These are phyloP conservation scores for Oostethus manadensis DNA, from an alignment of 2,113 vertebrate species.

Conservation along the genomic window DNA sequence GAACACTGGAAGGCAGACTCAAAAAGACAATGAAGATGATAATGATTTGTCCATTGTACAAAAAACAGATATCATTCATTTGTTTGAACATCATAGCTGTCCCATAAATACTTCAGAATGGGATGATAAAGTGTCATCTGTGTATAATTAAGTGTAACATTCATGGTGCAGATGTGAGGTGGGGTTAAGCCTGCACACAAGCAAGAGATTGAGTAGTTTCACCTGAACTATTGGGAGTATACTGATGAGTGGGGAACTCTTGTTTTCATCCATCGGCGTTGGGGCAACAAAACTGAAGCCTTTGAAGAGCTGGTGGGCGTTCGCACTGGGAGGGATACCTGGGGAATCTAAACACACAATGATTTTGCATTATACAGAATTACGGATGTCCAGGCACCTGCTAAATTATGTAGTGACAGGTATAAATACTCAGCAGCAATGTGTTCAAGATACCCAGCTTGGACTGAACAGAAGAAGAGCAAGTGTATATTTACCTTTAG, in stretches of 20 bases:
- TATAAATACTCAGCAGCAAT: constrained; percentile 19
- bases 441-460: constrained; percentile 15
- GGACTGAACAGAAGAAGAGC: constrained; percentile 6
- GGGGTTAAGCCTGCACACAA: background rate
- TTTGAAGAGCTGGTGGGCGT: constrained; percentile 97
- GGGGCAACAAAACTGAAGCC: constrained; percentile 97
- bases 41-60: too few relatives aligned
- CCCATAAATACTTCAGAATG: too few relatives aligned
- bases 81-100: too few relatives aligned
- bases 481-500: constrained; percentile 79
- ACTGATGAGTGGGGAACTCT: constrained; percentile 82
- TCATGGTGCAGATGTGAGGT: background rate
- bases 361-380: constrained; percentile 25
- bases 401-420: constrained; percentile 20
- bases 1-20: too few relatives aligned
- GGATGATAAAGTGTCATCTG: too few relatives aligned
- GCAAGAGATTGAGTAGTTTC: constrained; percentile 26
- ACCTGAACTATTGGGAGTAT: constrained; percentile 93
- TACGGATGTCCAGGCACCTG: constrained; percentile 18
- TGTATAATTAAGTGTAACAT: too few relatives aligned
- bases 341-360: constrained; percentile 82
- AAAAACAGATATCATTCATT: too few relatives aligned
- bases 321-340: constrained; percentile 94
- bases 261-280: constrained; percentile 84
- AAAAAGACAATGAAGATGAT: too few relatives aligned